A percentile compares a stretch with the other conserved stretches of the same genome.
These are phyloP conservation scores for Caenorhabditis remanei DNA, from an alignment of 1,140 invertebrate species.

Conservation along the genomic window DNA sequence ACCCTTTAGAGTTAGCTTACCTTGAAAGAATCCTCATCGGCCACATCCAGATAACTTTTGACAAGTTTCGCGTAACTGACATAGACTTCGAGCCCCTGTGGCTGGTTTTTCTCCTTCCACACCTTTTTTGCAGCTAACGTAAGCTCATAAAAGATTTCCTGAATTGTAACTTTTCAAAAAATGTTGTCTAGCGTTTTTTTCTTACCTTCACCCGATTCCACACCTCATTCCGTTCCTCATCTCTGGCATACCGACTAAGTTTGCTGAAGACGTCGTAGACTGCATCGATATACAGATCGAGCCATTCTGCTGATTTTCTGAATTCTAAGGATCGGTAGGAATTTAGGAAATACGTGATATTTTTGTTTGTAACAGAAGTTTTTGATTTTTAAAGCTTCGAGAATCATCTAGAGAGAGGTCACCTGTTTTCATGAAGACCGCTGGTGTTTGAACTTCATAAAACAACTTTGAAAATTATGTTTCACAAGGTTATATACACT, in stretches of 20 bases:
- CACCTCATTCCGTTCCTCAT: constrained; percentile 57
- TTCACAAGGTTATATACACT: too few relatives aligned
- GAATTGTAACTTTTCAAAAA: not conserved
- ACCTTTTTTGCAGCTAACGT: constrained; percentile 56
- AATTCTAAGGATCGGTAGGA: not conserved
- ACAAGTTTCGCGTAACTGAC: constrained; percentile 62
- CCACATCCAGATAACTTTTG: constrained; percentile 64
- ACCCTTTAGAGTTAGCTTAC: not conserved
- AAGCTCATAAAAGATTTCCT: constrained; percentile 62
- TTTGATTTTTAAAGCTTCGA: too few relatives aligned
- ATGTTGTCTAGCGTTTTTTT: not conserved
- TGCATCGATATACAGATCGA: constrained; percentile 54
- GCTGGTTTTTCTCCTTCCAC: constrained; percentile 63
- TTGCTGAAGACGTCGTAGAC: constrained; percentile 62
- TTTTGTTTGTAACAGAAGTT: not conserved
- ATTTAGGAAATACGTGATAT: not conserved
- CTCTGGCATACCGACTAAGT: constrained; percentile 57
- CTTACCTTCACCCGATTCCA: constrained; percentile 62
- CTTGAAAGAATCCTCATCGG: constrained; percentile 63
- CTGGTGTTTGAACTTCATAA: too few relatives aligned
- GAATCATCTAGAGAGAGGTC: not conserved
- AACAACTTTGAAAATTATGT: too few relatives aligned
- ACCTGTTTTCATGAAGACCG: too few relatives aligned
- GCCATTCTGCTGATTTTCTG: constrained; percentile 62
- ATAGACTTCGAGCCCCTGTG: constrained; percentile 57